Base-by-base conservation (phyloP, 2,888 invertebrate genomes). In the Drosophila macrothrix region DNA sequence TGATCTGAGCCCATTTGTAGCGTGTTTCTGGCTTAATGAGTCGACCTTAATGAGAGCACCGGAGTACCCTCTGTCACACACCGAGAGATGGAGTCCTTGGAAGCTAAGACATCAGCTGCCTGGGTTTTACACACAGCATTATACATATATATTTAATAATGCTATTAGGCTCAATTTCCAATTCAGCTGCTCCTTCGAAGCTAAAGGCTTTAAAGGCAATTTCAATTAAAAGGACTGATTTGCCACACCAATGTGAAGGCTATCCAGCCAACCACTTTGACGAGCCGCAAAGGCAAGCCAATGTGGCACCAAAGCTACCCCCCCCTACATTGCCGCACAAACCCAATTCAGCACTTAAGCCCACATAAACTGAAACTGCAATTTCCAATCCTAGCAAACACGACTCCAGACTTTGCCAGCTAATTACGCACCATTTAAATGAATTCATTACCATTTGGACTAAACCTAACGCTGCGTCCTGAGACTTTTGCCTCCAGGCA, bases 391-490 rank as follows among this genome's bases (percentile, higher is more conserved):
- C 31, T 14, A 16, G 29, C 9, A 67, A 33, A 29, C 39, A 54
- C 37, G 33, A 46, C 41, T 68, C 52, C 33, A 46, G 58, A 59
- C 58, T 72, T 62, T 65, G 70, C 52, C 61, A 63, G 84, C 82
- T 89, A 87, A 85, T 89, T 85, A 87, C 87, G 89, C 87, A 78
- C 82, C 82, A 85, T 85, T 89, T 82, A 87, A 85, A 88, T 82
- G 73, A 89, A 85, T 86, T 87, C 85, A 86, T 86, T 86, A 89
- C 70, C 78, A 84, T 89, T 74, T 75, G 69, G 69, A 66, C 78
- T 80, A 75, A 85, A 74, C 81, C 68, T 31, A 33, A 52, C 50
- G 39, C 61, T 54, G 75, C 65, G 67, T 52, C 67, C 60, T 37
- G 53, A 62, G 69, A 66, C 73, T 46, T 55, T 63, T 64, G 55